Percentiles rank a stretch among this genome's conserved stretches.
These are phyloP conservation scores for Serripes groenlandicus DNA, from an alignment of 2,888 invertebrate species.

Conservation along the genomic window DNA sequence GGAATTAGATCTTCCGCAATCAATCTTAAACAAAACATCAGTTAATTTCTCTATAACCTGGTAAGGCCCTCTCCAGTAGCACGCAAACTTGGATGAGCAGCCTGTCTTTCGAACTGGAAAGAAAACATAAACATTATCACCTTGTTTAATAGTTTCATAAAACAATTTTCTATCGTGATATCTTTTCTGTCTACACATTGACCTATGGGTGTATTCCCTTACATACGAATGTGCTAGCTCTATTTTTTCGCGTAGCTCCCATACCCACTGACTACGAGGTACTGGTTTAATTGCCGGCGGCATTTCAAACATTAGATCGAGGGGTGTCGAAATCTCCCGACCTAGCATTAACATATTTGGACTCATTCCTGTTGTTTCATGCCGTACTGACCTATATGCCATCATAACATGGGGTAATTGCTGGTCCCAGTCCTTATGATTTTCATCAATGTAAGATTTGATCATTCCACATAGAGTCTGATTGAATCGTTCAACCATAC, in stretches of 20 bases:
- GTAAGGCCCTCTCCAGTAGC: conserved; percentile 4
- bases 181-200: background rate
- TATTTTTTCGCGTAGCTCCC: background rate
- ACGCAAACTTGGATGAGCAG: conserved; percentile 8
- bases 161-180: conserved; percentile 35
- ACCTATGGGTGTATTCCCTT: background rate
- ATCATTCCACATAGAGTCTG: no score
- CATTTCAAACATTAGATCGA: conserved; percentile 31
- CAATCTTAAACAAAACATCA: no score
- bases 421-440: no score
- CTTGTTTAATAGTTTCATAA: conserved; percentile 5
- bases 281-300: background rate
- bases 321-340: conserved; percentile 32
- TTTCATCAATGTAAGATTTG: no score
- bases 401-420: no score
- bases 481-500: no score
- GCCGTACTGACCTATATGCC: conserved; percentile 50
- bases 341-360: conserved; percentile 61
- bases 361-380: conserved; percentile 53
- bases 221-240: background rate
- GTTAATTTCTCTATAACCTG: no score
- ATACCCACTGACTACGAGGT: background rate
- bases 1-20: no score
- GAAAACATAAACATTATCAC: conserved; percentile 9
- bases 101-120: background rate